Conservation (phyloP, 2,888 invertebrate species). For the Nysson spinosus region DNA sequence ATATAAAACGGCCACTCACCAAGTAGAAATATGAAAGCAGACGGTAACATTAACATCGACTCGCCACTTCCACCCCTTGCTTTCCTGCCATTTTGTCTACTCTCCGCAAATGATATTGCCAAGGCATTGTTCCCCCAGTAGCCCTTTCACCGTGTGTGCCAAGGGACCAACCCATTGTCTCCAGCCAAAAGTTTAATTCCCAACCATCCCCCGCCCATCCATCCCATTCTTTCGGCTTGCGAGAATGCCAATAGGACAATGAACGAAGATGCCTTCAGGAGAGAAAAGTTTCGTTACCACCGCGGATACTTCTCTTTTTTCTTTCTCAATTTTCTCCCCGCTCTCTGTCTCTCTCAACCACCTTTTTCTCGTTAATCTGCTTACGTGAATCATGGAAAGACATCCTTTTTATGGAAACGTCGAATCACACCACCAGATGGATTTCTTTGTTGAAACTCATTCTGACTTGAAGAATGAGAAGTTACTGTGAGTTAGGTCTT, state of each 20-base stretch:
- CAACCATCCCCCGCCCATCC: constrained; percentile 41
- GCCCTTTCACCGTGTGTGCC: constrained; percentile 55
- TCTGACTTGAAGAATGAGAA: constrained; percentile 2
- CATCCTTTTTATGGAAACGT: too few species aligned
- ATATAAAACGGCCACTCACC: constrained; percentile 14
- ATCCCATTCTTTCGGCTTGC: constrained; percentile 40
- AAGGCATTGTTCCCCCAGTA: constrained; percentile 60
- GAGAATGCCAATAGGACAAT: constrained; percentile 61
- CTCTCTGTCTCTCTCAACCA: neutral
- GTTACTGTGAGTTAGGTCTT: too few species aligned
- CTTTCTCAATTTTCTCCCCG: neutral
- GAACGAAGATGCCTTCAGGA: constrained; percentile 48
- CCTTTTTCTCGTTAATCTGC: too few species aligned
- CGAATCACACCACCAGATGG: neutral
- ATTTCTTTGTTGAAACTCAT: constrained; percentile 13
- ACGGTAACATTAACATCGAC: constrained; percentile 47
- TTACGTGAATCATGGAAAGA: too few species aligned
- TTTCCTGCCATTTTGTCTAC: constrained; percentile 27
- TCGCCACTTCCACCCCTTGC: constrained; percentile 6
- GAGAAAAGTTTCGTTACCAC: constrained; percentile 51
- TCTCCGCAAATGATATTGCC: constrained; percentile 45
- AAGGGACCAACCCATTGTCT: constrained; percentile 61
- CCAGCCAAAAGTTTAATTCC: constrained; percentile 65
- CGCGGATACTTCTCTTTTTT: neutral
- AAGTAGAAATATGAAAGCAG: constrained; percentile 51